phyloP scores from a whole-genome alignment of 2,888 invertebrate species.

The Thysanoteuthis rhombus region DNA sequence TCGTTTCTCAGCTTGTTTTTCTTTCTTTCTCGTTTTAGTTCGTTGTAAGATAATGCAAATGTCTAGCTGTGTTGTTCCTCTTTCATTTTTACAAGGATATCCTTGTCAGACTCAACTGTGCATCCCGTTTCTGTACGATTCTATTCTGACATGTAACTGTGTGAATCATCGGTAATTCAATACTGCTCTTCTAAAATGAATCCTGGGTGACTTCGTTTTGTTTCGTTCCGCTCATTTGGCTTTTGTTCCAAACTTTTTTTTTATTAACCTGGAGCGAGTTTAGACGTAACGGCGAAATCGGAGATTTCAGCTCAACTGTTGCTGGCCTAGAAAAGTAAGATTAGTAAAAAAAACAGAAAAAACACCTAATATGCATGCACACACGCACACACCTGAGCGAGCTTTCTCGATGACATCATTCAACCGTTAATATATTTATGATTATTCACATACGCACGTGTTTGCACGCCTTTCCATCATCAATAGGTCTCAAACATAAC shows the following conservation, averaged over 20 bases:
- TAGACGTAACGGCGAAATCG: background rate
- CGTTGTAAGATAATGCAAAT: too few species aligned
- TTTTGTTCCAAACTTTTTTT: background rate
- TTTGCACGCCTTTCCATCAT: background rate
- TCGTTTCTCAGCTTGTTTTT: too few species aligned
- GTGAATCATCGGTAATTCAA: background rate
- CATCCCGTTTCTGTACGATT: background rate
- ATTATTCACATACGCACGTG: background rate
- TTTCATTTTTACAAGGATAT: background rate
- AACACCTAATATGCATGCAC: background rate
- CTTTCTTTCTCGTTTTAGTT: too few species aligned
- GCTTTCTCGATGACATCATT: background rate
- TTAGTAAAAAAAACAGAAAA: background rate
- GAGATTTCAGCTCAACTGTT: background rate
- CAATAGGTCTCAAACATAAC: too few species aligned
- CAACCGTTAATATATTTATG: background rate
- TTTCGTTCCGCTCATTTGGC: background rate
- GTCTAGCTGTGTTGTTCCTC: background rate
- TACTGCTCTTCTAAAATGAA: background rate
- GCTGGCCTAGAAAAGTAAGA: background rate
- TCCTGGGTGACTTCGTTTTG: background rate
- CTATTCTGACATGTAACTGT: background rate
- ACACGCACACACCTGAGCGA: background rate
- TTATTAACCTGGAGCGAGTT: background rate
- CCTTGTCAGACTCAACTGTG: background rate